Evolutionary conservation across 1,140 invertebrate species (phyloP).

Genomic region (Aphaenogaster ashmeadi): DNA sequence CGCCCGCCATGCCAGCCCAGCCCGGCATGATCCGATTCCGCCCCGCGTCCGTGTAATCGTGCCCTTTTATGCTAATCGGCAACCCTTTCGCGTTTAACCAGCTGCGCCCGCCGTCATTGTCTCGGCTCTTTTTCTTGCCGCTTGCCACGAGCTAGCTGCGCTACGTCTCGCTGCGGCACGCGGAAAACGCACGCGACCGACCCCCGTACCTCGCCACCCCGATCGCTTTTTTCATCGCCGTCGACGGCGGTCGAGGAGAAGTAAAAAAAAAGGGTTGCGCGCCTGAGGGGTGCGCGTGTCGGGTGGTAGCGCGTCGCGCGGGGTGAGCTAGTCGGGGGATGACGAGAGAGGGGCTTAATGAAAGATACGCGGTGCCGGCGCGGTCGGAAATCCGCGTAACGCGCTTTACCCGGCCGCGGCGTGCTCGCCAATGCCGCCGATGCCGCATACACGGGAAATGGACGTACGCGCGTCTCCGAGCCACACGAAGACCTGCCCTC

Average conservation of each 20-base stretch:
- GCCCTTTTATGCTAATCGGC: slow-evolving; percentile 84
- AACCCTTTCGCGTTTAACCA: slow-evolving; percentile 84
- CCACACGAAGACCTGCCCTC: slow-evolving; percentile 68
- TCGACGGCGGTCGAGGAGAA: background rate
- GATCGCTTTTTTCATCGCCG: slow-evolving; percentile 65
- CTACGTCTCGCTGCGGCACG: slow-evolving; percentile 32
- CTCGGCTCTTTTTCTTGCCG: slow-evolving; percentile 65
- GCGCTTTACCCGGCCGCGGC: background rate
- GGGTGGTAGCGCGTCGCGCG: background rate
- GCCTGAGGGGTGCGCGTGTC: slow-evolving; percentile 7
- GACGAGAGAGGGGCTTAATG: slow-evolving; percentile 22
- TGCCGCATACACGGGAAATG: background rate
- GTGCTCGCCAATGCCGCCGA: background rate
- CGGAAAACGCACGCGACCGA: slow-evolving; percentile 68
- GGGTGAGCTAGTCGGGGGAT: background rate
- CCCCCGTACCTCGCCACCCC: slow-evolving; percentile 47
- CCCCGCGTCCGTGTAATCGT: slow-evolving; percentile 79
- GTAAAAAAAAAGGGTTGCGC: slow-evolving; percentile 60
- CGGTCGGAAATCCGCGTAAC: slow-evolving; percentile 64
- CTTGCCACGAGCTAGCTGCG: slow-evolving; percentile 41
- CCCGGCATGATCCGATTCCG: slow-evolving; percentile 69
- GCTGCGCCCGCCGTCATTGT: slow-evolving; percentile 78
- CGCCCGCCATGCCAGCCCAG: slow-evolving; percentile 7
- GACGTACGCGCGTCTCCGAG: background rate
- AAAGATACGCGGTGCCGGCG: slow-evolving; percentile 21